These are phyloP conservation scores for Phalloptychus januarius DNA, from an alignment of 2,797 vertebrate species.

Conservation along the genomic window DNA sequence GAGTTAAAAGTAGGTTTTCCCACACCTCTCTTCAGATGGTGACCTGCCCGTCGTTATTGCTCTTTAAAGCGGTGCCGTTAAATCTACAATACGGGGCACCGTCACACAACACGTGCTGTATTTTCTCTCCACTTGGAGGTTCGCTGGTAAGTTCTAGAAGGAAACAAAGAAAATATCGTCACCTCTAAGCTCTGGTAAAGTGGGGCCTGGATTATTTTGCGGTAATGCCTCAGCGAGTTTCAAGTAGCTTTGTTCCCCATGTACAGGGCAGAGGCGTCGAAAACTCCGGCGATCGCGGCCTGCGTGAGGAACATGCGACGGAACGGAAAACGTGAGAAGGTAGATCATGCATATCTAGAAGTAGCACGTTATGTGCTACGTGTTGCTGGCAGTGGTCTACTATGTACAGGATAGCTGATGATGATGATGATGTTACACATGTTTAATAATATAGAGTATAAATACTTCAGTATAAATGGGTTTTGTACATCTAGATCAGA, in stretches of 20 bases:
- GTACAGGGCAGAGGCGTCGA: constrained; percentile 26
- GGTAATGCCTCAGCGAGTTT: constrained; percentile 56
- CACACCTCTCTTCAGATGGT: no score
- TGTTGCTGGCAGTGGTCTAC: constrained; percentile 90
- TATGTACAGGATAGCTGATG: constrained; percentile 81
- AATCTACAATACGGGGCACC: background rate
- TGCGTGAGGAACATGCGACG: constrained; percentile 85
- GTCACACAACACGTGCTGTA: background rate
- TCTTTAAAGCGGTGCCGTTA: constrained; percentile 33
- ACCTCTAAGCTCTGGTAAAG: background rate
- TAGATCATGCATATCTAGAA: constrained; percentile 89
- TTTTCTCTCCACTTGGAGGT: background rate
- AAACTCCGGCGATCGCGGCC: constrained; percentile 71
- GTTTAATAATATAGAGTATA: constrained; percentile 69
- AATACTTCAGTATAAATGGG: constrained; percentile 77
- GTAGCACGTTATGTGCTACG: constrained; percentile 86
- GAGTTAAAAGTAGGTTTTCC: no score
- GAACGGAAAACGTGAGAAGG: constrained; percentile 26
- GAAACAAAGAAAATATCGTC: no score
- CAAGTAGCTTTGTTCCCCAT: constrained; percentile 66
- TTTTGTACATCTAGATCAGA: constrained; percentile 82
- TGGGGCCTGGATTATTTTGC: background rate
- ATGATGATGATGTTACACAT: constrained; percentile 52
- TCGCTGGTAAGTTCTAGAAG: background rate
- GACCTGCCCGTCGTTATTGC: constrained; percentile 71